Percentiles rank a stretch among this genome's conserved stretches.
Evolutionary conservation across 1,140 invertebrate genomes (phyloP).

Genomic region (Eciton burchellii): DNA sequence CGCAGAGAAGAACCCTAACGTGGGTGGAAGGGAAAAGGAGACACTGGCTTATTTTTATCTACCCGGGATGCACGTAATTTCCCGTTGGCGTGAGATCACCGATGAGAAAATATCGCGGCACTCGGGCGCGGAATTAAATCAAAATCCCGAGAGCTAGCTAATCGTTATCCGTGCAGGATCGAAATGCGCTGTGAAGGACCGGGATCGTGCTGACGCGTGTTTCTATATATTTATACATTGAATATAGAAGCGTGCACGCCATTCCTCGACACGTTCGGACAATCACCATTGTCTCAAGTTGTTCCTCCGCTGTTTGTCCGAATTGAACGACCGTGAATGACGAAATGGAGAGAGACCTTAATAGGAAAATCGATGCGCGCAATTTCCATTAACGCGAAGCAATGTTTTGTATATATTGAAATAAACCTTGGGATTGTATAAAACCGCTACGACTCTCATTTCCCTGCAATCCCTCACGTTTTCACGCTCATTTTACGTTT

Average conservation of each 20-base stretch:
- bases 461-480: neutral
- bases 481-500: too few relatives aligned
- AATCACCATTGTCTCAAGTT: conserved; percentile 31
- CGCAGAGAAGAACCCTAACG: neutral
- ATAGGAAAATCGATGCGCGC: conserved; percentile 48
- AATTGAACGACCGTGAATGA: conserved; percentile 21
- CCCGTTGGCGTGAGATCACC: neutral
- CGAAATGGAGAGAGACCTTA: conserved; percentile 8
- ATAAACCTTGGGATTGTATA: conserved; percentile 79
- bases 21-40: neutral
- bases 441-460: conserved; percentile 26
- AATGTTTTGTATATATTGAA: conserved; percentile 83
- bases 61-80: neutral
- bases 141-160: neutral
- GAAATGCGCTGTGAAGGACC: neutral
- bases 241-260: conserved; percentile 16
- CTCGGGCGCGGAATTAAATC: neutral
- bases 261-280: conserved; percentile 15
- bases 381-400: conserved; percentile 69
- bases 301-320: conserved; percentile 32
- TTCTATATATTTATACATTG: conserved; percentile 81
- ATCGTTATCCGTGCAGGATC: conserved; percentile 31
- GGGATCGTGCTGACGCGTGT: conserved; percentile 70
- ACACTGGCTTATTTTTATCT: conserved; percentile 20
- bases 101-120: neutral